These are phyloP conservation scores for Malaclemys terrapin DNA, from an alignment of 2,113 vertebrate genomes.

Conservation along the genomic window DNA sequence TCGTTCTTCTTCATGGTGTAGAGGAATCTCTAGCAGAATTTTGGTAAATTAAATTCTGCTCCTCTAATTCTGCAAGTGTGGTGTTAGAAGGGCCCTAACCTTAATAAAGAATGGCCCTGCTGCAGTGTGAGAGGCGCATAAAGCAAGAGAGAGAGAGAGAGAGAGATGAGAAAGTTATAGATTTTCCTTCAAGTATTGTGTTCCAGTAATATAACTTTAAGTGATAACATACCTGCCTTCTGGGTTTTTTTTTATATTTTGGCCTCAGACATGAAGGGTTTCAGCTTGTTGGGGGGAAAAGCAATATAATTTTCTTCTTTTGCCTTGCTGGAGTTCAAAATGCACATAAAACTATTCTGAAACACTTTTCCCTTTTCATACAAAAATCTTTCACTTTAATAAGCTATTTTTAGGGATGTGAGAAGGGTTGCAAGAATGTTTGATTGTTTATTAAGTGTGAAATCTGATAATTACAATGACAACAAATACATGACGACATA, in stretches of 20 bases:
- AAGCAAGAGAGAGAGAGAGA: rapidly evolving
- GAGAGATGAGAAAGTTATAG: neutral
- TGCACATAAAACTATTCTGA: neutral
- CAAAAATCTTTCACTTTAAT: neutral
- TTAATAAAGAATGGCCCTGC: neutral
- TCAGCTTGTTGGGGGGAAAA: neutral
- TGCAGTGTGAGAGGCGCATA: neutral
- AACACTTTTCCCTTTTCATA: neutral
- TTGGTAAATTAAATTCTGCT: neutral
- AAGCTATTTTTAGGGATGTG: neutral
- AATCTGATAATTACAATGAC: neutral
- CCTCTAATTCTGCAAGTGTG: neutral
- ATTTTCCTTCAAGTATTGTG: neutral
- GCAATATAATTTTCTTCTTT: neutral
- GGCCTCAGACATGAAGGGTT: neutral
- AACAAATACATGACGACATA: neutral
- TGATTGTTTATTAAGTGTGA: neutral
- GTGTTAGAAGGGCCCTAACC: rapidly evolving
- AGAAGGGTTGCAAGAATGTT: neutral
- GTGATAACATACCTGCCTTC: neutral
- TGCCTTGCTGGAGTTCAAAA: neutral
- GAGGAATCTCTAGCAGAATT: rapidly evolving
- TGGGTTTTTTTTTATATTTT: neutral
- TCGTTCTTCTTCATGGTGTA: rapidly evolving
- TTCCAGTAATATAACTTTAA: neutral